Base-by-base conservation (phyloP, 2,113 vertebrate species). In the Rhinogobius similis region DNA sequence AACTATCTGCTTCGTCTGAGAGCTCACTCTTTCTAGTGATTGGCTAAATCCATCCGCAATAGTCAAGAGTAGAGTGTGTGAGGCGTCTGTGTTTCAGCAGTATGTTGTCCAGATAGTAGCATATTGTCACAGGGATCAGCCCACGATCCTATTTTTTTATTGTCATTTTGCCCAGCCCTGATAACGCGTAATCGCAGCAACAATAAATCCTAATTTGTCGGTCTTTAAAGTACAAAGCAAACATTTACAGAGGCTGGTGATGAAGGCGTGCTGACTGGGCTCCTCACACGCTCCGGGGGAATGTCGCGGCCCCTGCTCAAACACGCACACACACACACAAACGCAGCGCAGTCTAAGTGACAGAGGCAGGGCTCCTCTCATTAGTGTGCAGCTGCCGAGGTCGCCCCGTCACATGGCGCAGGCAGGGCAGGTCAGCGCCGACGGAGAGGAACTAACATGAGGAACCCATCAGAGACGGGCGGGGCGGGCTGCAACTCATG, bases 291-390 rank as follows among this genome's bases (percentile, higher is more conserved):
- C 53, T 52, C 65, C 46, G 12, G 82, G 46, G 87, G 86, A 90
- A 90, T 91, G 67, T 91, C 80, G 61, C 88, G 82, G 65, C 67
- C 18, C 62, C 12, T 16, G 11, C 58, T 72, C 74, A 82, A 82
- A 78, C 70, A 70, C 74, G 66, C 75, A 73, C 79, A 65, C 2
- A 23, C 52, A 26, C 38, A 3, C 39, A 67, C 74, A 56, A 38
- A 62, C 65, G 20, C 41, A 55, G 46, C 62, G 44, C 61, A 24
- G 59, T 38, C 41, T 59, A 10, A 72, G 26, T 66, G 67, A 76
- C 77, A 71, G 75, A 64, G 76, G 50, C n/a, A 72, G 77, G 52
- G 72, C 64, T 72, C 86, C 87, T 84, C 79, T 88, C 87, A 90
- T 88, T 87, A 87, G 86, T 70, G 58, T 67, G 5, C 62, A 83